A percentile compares a stretch with the other conserved stretches of the same genome.
phyloP scores from a whole-genome alignment of 2,888 invertebrate genomes.

The Junonia oenone region DNA sequence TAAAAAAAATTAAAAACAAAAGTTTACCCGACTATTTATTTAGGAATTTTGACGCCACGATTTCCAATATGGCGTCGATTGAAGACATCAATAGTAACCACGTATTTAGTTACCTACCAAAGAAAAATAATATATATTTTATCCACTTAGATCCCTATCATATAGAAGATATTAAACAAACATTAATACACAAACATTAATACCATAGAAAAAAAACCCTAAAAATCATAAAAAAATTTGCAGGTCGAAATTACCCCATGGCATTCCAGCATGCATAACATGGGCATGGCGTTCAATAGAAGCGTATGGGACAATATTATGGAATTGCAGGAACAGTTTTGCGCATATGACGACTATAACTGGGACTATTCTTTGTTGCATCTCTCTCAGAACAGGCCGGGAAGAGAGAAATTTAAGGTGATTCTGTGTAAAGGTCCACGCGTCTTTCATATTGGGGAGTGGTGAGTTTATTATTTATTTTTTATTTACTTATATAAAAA shows the following conservation, averaged over 20 bases:
- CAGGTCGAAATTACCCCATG: conserved; percentile 95
- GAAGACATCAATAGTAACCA: too few relatives aligned
- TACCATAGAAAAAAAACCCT: not conserved
- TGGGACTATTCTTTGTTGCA: conserved; percentile 99
- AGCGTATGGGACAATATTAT: conserved; percentile 92
- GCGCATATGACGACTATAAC: conserved; percentile 98
- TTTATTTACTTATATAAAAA: too few relatives aligned
- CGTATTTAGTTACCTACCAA: too few relatives aligned
- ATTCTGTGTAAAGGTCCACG: conserved; percentile 95
- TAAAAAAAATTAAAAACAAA: not conserved
- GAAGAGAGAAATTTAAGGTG: conserved; percentile 86
- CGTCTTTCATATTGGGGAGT: conserved; percentile 99
- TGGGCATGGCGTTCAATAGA: conserved; percentile 98
- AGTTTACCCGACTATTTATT: too few relatives aligned
- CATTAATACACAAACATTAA: too few relatives aligned
- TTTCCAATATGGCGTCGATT: too few relatives aligned
- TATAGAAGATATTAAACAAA: too few relatives aligned
- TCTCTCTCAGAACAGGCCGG: conserved; percentile 90
- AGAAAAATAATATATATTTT: too few relatives aligned
- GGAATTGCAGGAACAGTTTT: conserved; percentile 91
- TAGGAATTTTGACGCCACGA: too few relatives aligned
- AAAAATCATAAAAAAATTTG: not conserved
- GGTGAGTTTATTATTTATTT: too few relatives aligned
- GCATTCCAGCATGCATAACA: conserved; percentile 99
- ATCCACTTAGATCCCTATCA: too few relatives aligned